phyloP scores from a whole-genome alignment of 2,113 vertebrate genomes.

The Centrocercus urophasianus region DNA sequence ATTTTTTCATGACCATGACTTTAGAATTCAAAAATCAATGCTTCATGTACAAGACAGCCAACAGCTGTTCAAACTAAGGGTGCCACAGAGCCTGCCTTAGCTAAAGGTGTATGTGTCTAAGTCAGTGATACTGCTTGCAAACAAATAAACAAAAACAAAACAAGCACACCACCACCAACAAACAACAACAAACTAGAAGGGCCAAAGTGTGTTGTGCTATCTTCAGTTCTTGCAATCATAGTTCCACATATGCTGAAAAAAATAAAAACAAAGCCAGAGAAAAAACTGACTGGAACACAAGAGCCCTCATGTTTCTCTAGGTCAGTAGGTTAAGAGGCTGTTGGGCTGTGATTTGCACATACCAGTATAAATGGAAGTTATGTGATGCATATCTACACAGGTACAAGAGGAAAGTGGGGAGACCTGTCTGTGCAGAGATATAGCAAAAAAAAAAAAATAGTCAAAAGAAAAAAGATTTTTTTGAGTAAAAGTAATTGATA shows the following conservation, averaged over 20 bases:
- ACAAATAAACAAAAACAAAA: not conserved
- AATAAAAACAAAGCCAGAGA: not conserved
- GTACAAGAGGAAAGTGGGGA: not conserved
- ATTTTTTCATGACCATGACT: not conserved
- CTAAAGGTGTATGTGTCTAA: not conserved
- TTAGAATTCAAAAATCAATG: not conserved
- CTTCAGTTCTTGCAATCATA: not conserved
- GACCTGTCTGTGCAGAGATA: not conserved
- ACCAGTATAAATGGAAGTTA: not conserved
- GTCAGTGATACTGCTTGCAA: not conserved
- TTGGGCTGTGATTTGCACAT: not conserved
- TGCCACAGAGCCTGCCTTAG: not conserved
- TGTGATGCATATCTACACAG: not conserved
- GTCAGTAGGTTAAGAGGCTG: not conserved
- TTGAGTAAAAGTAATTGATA: not conserved
- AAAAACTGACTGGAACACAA: rapidly evolving
- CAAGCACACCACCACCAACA: too few species aligned
- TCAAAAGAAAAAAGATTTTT: not conserved
- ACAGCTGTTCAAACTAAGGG: not conserved
- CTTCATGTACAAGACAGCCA: not conserved
- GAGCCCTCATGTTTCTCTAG: not conserved
- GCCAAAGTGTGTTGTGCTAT: not conserved
- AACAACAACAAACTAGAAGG: not conserved
- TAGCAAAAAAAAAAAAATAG: not conserved
- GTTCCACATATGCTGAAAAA: not conserved